These are phyloP conservation scores for Alauda arvensis DNA, from an alignment of 2,797 vertebrate genomes.

Conservation along the genomic window DNA sequence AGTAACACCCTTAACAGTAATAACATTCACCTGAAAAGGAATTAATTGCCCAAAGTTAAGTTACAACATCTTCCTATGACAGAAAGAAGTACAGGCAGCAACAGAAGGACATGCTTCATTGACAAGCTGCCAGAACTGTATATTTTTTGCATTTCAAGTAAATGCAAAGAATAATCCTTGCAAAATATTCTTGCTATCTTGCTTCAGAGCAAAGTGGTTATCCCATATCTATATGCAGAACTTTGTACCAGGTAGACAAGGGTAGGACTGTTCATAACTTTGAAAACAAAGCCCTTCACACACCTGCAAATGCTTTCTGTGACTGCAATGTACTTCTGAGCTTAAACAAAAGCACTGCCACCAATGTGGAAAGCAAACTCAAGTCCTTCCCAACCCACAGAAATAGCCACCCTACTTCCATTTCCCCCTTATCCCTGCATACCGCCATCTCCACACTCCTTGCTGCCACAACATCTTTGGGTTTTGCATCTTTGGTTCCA, in stretches of 20 bases:
- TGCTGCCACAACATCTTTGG: slow-evolving; percentile 90
- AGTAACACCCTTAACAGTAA: neutral
- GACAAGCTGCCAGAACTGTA: neutral
- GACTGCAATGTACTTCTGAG: neutral
- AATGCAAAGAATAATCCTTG: neutral
- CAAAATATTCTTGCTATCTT: neutral
- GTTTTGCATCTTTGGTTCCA: slow-evolving; percentile 95
- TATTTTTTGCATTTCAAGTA: neutral
- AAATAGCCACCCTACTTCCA: neutral
- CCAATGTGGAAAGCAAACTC: neutral
- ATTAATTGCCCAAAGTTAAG: neutral
- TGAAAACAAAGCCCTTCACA: neutral
- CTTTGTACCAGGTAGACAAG: neutral
- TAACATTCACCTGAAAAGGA: neutral
- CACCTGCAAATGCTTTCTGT: neutral
- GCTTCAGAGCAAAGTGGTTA: neutral
- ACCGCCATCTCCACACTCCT: slow-evolving; percentile 92
- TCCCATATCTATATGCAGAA: neutral
- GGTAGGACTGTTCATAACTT: neutral
- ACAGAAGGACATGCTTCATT: neutral
- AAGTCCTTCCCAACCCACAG: neutral
- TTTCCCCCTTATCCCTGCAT: slow-evolving; percentile 34
- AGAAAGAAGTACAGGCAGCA: neutral
- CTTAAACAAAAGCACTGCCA: neutral
- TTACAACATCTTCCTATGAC: neutral